phyloP scores from a whole-genome alignment of 2,797 vertebrate species.

The Dicrostonyx torquatus region DNA sequence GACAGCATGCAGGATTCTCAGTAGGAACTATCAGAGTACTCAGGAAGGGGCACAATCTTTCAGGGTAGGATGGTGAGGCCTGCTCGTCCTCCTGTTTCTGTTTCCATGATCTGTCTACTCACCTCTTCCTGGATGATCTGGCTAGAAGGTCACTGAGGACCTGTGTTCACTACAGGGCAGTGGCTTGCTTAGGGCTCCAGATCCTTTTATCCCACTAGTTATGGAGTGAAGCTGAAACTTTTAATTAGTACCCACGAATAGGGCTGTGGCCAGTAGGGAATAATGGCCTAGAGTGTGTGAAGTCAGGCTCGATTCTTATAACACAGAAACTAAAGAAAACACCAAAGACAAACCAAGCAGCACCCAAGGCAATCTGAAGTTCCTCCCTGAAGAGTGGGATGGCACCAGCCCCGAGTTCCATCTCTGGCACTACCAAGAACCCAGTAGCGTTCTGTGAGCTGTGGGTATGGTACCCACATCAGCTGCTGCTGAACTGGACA shows the following conservation, averaged over 20 bases:
- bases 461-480: rapidly evolving
- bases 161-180: not conserved
- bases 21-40: too few relatives aligned
- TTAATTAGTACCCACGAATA: not conserved
- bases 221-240: not conserved
- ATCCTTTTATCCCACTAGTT: not conserved
- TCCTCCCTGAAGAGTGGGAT: not conserved
- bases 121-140: not conserved
- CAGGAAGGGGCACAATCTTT: not conserved
- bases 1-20: not conserved
- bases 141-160: not conserved
- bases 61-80: not conserved
- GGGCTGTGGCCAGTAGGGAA: not conserved
- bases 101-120: not conserved
- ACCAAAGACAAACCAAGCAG: not conserved
- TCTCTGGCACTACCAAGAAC: not conserved
- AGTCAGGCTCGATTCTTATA: not conserved
- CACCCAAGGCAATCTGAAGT: not conserved
- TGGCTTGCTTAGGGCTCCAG: not conserved
- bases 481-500: not conserved
- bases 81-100: not conserved
- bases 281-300: not conserved
- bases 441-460: not conserved
- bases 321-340: not conserved
- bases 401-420: not conserved